Evolutionary conservation across 2,888 invertebrate species (phyloP).

Genomic region (Peribatodes rhomboidaria): DNA sequence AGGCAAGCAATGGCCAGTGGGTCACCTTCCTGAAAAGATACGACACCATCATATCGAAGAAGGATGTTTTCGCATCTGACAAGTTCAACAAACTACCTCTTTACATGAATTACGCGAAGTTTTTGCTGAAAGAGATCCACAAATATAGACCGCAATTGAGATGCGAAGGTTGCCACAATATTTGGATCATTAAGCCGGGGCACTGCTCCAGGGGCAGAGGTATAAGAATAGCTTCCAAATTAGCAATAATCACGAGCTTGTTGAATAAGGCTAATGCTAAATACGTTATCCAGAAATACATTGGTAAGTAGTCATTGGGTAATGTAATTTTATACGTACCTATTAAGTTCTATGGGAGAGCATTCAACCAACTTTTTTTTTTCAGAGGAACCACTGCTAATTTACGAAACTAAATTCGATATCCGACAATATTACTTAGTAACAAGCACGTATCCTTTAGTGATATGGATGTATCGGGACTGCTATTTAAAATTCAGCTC

Average conservation of each 20-base stretch:
- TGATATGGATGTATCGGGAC: slow-evolving; percentile 95
- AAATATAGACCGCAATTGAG: slow-evolving; percentile 87
- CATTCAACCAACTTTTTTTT: slow-evolving; percentile 41
- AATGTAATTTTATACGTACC: not conserved
- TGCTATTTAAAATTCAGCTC: slow-evolving; percentile 96
- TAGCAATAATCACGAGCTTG: slow-evolving; percentile 90
- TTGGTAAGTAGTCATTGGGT: slow-evolving; percentile 86
- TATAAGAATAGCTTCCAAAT: slow-evolving; percentile 91
- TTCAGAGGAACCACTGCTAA: slow-evolving; percentile 92
- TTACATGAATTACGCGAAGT: slow-evolving; percentile 80
- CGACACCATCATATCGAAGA: slow-evolving; percentile 87
- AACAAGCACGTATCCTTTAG: slow-evolving; percentile 91
- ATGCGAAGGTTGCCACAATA: slow-evolving; percentile 93
- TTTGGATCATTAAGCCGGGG: slow-evolving; percentile 96
- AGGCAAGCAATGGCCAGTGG: slow-evolving; percentile 87
- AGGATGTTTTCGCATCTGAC: slow-evolving; percentile 79
- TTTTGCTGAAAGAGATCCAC: slow-evolving; percentile 86
- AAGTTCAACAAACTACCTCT: slow-evolving; percentile 67
- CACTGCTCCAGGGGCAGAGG: slow-evolving; percentile 94
- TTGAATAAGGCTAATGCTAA: slow-evolving; percentile 86
- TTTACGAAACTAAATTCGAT: slow-evolving; percentile 96
- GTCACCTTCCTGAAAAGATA: slow-evolving; percentile 89
- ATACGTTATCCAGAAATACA: slow-evolving; percentile 96
- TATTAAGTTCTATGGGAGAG: not conserved
- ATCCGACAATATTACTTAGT: slow-evolving; percentile 96